Evolutionary conservation across 2,113 vertebrate species (phyloP), one percentile per base, ranked within the genome.

Genomic region (Pteronura brasiliensis): DNA sequence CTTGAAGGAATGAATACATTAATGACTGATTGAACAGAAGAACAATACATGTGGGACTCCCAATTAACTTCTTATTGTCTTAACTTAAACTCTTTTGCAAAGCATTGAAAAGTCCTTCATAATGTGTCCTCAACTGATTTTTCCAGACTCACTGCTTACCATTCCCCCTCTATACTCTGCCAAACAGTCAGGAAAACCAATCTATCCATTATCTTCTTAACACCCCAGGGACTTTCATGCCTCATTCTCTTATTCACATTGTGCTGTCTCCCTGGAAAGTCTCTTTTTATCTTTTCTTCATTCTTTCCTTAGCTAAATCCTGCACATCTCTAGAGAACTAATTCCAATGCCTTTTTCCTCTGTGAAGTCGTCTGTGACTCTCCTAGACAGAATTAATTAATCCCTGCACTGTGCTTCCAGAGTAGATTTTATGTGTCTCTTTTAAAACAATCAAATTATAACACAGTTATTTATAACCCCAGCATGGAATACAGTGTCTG

Each of bases 381-480:
- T 90, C 55, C 21, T 47, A 59, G 55, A 79, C 52, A 71, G 57
- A 93, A 89, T 82, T 93, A 95, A 97, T 97, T 88, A 95, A 95
- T 91, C 69, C 39, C 63, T 0, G 13, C 20, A 95, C 77, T 93
- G 14, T 96, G 63, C 31, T 97, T 49, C 83, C 57, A 76, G 79
- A 93, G 87, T 96, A 89, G 57, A 93, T 92, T 95, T 92, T 89
- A 90, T 34, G 42, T 88, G 61, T 95, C 77, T 96, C 71, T 91
- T 95, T 97, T 96, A 88, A 97, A 96, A 93, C 31, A 97, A 91
- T 97, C 82, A 92, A 95, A 85, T 93, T 84, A 95, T 92, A 97
- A 81, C 59, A 92, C 14, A 13, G 77, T 89, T 95, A 92, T 85
- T 97, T 95, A 97, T 90, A 91, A 42, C 76, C 61, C 6, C 55